phyloP scores from a whole-genome alignment of 2,888 invertebrate genomes.

The Lymantria monacha region DNA sequence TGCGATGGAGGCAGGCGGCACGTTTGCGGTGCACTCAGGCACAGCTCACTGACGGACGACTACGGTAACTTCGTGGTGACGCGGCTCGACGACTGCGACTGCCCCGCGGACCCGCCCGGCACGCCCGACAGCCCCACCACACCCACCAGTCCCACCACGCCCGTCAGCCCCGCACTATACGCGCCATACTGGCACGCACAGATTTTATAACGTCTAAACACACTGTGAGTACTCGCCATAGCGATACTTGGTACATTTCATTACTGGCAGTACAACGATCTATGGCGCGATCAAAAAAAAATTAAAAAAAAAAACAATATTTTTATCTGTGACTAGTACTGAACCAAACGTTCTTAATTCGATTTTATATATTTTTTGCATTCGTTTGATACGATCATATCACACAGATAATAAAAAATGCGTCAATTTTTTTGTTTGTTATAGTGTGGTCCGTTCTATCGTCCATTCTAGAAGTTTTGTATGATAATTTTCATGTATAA shows the following conservation, averaged over 20 bases:
- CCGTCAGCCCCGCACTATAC: conserved; percentile 3
- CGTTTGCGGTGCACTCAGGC: conserved; percentile 66
- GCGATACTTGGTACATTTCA: neutral
- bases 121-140: conserved; percentile 11
- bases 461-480: conserved; percentile 24
- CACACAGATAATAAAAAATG: conserved; percentile 17
- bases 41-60: conserved; percentile 76
- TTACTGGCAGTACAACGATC: neutral
- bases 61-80: conserved; percentile 78
- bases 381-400: conserved; percentile 16
- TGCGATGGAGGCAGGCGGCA: conserved; percentile 61
- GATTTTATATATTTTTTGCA: neutral
- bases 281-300: neutral
- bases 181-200: conserved; percentile 46
- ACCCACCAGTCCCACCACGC: conserved; percentile 11
- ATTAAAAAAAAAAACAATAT: neutral
- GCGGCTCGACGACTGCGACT: conserved; percentile 71
- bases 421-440: conserved; percentile 27
- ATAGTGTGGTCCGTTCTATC: conserved; percentile 15
- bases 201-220: conserved; percentile 44
- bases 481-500: conserved; percentile 13
- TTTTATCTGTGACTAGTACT: neutral
- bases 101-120: conserved; percentile 39
- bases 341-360: neutral
- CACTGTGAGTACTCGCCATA: conserved; percentile 1